Evolutionary conservation across 2,888 invertebrate genomes (phyloP), one percentile per base, ranked within the genome.

Genomic region (Lucinisca nassula): DNA sequence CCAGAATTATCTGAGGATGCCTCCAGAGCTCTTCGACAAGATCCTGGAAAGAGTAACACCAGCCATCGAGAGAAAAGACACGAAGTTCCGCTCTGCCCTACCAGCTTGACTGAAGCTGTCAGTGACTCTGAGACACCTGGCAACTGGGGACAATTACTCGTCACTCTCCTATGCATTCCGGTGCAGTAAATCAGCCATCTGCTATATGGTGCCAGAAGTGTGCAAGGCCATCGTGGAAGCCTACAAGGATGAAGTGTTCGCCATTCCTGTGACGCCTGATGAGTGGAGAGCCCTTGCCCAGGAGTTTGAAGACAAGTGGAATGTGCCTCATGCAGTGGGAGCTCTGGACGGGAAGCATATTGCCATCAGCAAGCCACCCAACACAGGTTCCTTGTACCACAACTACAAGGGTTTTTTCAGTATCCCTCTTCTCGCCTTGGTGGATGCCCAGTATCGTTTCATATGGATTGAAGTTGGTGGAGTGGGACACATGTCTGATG

Each of bases 291-390:
- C 17, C 1, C 2, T 67, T 35, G 67, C 67, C 24, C 35, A 67
- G 32, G 67, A 87, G 75, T 90, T 89, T 79, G 84, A 85, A 72
- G 58, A 85, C 21, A 84, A 73, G 61, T 89, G 85, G 87, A 82
- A 88, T 73, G 21, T 88, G 67, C 85, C 90, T 14, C 78, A 84
- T 61, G 80, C 74, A 10, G 14, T 77, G 38, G 89, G 90, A 10
- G 89, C 85, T 51, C 74, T 89, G 55, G 85, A 85, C 80, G 83
- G 87, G 17, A 90, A 89, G 72, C 90, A 89, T 74, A 55, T 87
- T 30, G 84, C 85, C 14, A 82, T 84, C 76, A 83, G 55, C 75
- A 84, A 81, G 72, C 86, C 90, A 61, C 38, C 75, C 17, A 70
- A 86, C 74, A 79, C 61, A 37, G 89, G 79, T 61, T 75, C 82